Conservation (phyloP, 2,888 invertebrate genomes). For the Drosophila colorata region DNA sequence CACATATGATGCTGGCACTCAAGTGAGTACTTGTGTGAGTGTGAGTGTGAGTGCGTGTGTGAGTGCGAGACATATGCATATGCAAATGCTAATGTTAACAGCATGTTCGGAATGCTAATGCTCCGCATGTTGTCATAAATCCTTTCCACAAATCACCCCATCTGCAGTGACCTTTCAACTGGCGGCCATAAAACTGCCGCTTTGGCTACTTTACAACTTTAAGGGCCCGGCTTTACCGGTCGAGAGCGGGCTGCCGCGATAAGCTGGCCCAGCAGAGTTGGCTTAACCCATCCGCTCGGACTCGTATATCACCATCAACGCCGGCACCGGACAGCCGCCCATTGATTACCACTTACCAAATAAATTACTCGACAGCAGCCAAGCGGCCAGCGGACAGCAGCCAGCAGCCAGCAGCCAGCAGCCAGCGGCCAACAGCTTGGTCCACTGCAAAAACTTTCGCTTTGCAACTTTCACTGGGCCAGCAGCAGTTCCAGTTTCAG, state of each 20-base stretch:
- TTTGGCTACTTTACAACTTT: slow-evolving; percentile 65
- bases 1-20: slow-evolving; percentile 56
- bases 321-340: slow-evolving; percentile 59
- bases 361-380: slow-evolving; percentile 61
- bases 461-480: slow-evolving; percentile 62
- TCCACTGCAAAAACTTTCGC: slow-evolving; percentile 59
- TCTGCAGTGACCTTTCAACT: slow-evolving; percentile 79
- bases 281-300: slow-evolving; percentile 62
- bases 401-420: too few species aligned
- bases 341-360: slow-evolving; percentile 77
- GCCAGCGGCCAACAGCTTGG: background rate
- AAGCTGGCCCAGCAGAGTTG: slow-evolving; percentile 45
- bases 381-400: background rate
- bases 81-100: slow-evolving; percentile 77
- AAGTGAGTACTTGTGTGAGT: slow-evolving; percentile 20
- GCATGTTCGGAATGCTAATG: slow-evolving; percentile 69
- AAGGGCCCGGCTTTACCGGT: slow-evolving; percentile 33
- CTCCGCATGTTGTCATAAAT: slow-evolving; percentile 64
- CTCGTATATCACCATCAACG: slow-evolving; percentile 61
- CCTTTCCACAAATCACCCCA: slow-evolving; percentile 64
- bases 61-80: slow-evolving; percentile 58
- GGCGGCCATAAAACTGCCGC: slow-evolving; percentile 69
- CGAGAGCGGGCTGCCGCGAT: slow-evolving; percentile 49
- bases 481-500: slow-evolving; percentile 20
- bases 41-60: slow-evolving; percentile 7